Evolutionary conservation across 2,797 vertebrate species (phyloP), one percentile per base, ranked within the genome.

Genomic region (Muscicapa striata): DNA sequence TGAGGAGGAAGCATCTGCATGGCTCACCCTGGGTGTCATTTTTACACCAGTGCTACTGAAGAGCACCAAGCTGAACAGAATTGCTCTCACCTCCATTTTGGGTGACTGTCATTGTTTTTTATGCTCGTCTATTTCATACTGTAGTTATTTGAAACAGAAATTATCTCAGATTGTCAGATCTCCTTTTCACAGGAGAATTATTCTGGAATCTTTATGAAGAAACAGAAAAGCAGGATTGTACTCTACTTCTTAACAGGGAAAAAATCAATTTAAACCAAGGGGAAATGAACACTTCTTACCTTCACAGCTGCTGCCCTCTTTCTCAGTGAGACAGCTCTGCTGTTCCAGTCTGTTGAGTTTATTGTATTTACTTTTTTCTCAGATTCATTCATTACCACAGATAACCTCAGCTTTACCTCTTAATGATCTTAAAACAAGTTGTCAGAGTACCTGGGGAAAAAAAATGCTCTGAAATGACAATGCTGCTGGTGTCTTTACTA

Each of bases 101-200:
- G 48, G 6, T 69, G 72, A n/a, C 0, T 0, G 8, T 17, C 21
- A 30, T 16, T 0, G 0, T 1, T 46, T 77, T 69, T 78, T 76
- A 10, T n/a, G 23, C 10, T 73, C 30, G 9, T 30, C 27, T 54
- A 16, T 82, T 91, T 64, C 68, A 45, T 21, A 13, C 14, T n/a
- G 17, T 9, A 54, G 48, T n/a, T 76, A 66, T 54, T 29, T 40
- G 21, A 89, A 85, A 52, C 5, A 64, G 32, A 80, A 61, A 34
- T 85, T 59, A 26, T 15, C 34, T 80, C 61, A n/a, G 75, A 64
- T 74, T 64, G 78, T 14, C 38, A 83, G 26, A 20, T 54, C 46
- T 70, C 59, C 34, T 77, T 74, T 80, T 46, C 38, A 38, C 19
- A 48, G 46, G 22, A 48, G 46, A 74, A 27, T 74, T 87, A 27